phyloP scores from a whole-genome alignment of 53 echinoderm and acorn worm genomes.

The Henricia sp. region DNA sequence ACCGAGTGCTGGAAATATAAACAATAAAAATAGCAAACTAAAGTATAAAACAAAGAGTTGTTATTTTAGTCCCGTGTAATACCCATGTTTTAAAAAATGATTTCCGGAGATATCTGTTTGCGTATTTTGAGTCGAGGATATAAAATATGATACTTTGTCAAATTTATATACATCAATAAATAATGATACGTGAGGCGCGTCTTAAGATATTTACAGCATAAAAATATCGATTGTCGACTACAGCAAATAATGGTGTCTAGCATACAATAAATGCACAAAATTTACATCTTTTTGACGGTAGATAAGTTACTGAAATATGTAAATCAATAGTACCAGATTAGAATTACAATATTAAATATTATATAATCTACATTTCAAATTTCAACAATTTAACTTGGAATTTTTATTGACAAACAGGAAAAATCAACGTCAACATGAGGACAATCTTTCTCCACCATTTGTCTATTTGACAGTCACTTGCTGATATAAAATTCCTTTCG shows the following conservation, averaged over 20 bases:
- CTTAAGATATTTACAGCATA: slow-evolving; percentile 49
- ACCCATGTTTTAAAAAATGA: too few species aligned
- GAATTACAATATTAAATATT: neutral
- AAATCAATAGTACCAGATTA: slow-evolving; percentile 49
- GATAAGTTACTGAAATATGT: slow-evolving; percentile 45
- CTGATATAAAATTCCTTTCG: too few species aligned
- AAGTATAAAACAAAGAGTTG: too few species aligned
- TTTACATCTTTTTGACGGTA: slow-evolving; percentile 45
- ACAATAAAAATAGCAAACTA: too few species aligned
- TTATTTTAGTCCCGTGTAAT: too few species aligned
- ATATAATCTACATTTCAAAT: slow-evolving; percentile 15
- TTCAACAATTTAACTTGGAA: too few species aligned
- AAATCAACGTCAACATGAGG: too few species aligned
- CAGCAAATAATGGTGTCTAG: slow-evolving; percentile 42
- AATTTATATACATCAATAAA: slow-evolving; percentile 58
- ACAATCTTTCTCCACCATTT: too few species aligned
- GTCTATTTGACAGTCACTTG: too few species aligned
- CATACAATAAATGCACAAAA: slow-evolving; percentile 52
- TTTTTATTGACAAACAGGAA: too few species aligned
- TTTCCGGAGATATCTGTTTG: too few species aligned
- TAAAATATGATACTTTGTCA: slow-evolving; percentile 50
- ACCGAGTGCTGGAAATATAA: too few species aligned
- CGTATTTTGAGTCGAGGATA: slow-evolving; percentile 55
- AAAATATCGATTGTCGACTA: slow-evolving; percentile 55
- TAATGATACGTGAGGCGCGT: slow-evolving; percentile 47